Evolutionary conservation across 2,797 vertebrate species (phyloP), one percentile per base, ranked within the genome.

Genomic region (Gymnothorax reevesii): DNA sequence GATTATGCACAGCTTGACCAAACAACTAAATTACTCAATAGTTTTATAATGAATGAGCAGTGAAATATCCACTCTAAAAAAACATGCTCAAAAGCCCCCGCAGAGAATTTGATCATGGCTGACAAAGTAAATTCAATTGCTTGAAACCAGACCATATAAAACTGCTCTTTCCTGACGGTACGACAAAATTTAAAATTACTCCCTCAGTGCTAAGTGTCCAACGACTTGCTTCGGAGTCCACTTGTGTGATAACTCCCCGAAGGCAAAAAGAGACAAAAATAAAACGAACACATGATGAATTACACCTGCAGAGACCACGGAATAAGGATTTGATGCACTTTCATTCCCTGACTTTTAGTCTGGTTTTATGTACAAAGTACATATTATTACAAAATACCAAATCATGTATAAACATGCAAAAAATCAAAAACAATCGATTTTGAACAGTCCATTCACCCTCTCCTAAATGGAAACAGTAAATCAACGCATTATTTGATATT

Each of bases 191-290:
- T 52, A 9, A 27, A 83, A 69, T 92, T 91, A 99, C 98, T 97
- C 96, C 96, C 99, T 99, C 0, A 99, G 96, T 59, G 98, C 89
- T 86, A 99, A 90, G 87, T 99, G 98, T 88, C 97, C 98, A 87
- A 95, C 93, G 88, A 99, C 94, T 93, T 98, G 97, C 90, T 94
- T 99, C 85, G 94, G 94, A 90, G 94, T 97, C 97, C 97, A 99
- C 87, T 97, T 97, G 93, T 97, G 97, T 77, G 97, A 97, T 90
- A 98, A 93, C 33, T 99, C 98, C 90, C 98, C 99, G 91, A 66
- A 92, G 92, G 88, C 1, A 42, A 87, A 71, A 12, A 86, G 9
- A 42, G 17, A 42, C 27, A 75, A 33, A 33, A 85, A 73, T 9
- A 75, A 27, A 52, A 57, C 10, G 73, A 1, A 13, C 33, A 42